phyloP scores from a whole-genome alignment of 2,888 invertebrate genomes.

The Fabriciana adippe region DNA sequence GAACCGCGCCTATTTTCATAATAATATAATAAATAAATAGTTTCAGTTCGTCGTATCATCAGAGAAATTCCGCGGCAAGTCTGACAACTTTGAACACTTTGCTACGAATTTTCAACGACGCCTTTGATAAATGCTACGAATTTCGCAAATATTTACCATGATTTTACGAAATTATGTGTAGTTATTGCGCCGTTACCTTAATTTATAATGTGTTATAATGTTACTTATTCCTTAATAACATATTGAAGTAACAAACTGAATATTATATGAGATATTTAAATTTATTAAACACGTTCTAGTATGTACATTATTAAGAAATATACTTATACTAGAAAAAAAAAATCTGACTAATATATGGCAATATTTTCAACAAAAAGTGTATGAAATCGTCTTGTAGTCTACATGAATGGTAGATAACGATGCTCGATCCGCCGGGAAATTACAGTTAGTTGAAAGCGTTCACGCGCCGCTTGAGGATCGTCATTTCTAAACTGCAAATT shows the following conservation, averaged over 20 bases:
- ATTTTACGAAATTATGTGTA: slow-evolving; percentile 15
- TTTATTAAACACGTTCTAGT: too few relatives aligned
- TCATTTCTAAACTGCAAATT: slow-evolving; percentile 40
- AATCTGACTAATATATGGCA: background rate
- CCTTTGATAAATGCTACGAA: slow-evolving; percentile 32
- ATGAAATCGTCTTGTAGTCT: slow-evolving; percentile 52
- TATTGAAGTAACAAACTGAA: background rate
- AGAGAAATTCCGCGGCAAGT: slow-evolving; percentile 56
- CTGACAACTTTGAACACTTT: slow-evolving; percentile 52
- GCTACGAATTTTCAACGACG: slow-evolving; percentile 31
- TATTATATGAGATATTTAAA: background rate
- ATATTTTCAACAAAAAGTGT: slow-evolving; percentile 34
- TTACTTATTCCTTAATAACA: background rate
- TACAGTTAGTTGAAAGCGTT: slow-evolving; percentile 56
- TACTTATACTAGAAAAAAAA: too few relatives aligned
- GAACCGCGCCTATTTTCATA: too few relatives aligned
- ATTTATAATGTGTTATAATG: slow-evolving; percentile 34
- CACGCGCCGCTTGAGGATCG: slow-evolving; percentile 43
- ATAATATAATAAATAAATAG: slow-evolving; percentile 25
- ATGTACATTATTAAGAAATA: too few relatives aligned
- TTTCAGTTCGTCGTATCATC: slow-evolving; percentile 47
- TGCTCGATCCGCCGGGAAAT: slow-evolving; percentile 66
- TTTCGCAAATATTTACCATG: slow-evolving; percentile 28
- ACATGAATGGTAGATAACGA: slow-evolving; percentile 72
- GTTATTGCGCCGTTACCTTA: slow-evolving; percentile 8